These are phyloP conservation scores for Gadopsis marmoratus DNA, from an alignment of 2,797 vertebrate genomes.

Conservation along the genomic window DNA sequence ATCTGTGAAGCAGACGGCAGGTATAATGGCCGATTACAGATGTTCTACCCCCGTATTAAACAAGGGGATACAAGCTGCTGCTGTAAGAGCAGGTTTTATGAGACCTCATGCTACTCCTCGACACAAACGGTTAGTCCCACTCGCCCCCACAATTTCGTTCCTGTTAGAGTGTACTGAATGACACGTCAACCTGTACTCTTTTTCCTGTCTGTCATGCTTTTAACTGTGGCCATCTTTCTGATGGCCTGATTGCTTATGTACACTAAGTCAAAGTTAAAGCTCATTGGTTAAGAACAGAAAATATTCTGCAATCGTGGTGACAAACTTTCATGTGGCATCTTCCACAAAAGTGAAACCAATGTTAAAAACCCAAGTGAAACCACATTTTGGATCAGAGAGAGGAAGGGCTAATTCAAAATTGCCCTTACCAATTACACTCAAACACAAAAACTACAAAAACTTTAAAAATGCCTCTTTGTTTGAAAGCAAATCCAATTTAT, in stretches of 20 bases:
- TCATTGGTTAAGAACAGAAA: slow-evolving; percentile 13
- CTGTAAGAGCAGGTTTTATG: slow-evolving; percentile 38
- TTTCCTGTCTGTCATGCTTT: slow-evolving; percentile 40
- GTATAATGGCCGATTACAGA: slow-evolving; percentile 44
- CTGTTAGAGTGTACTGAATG: slow-evolving; percentile 32
- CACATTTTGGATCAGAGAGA: slow-evolving; percentile 8
- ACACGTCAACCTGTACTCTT: slow-evolving; percentile 31
- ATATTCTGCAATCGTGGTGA: neutral
- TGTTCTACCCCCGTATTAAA: slow-evolving; percentile 21
- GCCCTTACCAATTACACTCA: neutral
- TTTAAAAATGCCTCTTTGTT: neutral
- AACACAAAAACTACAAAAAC: neutral
- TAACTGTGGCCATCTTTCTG: slow-evolving; percentile 9
- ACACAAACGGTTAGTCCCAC: slow-evolving; percentile 45
- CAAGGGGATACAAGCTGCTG: slow-evolving; percentile 26
- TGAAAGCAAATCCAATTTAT: slow-evolving; percentile 7
- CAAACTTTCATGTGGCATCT: slow-evolving; percentile 6
- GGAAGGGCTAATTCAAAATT: neutral
- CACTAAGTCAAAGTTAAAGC: slow-evolving; percentile 17
- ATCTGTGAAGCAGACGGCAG: slow-evolving; percentile 29
- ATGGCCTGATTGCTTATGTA: slow-evolving; percentile 33
- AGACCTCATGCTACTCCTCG: slow-evolving; percentile 45
- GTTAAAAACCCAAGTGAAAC: neutral
- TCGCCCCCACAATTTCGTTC: slow-evolving; percentile 25
- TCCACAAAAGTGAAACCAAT: neutral